Conservation (phyloP, 2,113 vertebrate genomes). For the Setophaga coronata region DNA sequence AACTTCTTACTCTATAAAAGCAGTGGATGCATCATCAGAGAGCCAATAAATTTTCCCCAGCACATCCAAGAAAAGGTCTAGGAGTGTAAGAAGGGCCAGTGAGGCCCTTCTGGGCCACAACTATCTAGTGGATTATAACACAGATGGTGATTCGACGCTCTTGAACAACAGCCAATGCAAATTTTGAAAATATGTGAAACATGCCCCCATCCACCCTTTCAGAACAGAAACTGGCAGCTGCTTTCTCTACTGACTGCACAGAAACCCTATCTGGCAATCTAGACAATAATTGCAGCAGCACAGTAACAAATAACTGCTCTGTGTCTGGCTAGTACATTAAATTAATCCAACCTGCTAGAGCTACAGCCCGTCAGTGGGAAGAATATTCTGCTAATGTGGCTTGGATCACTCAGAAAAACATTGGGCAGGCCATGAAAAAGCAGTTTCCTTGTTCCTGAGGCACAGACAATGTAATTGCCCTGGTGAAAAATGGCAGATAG, state of each 20-base stretch:
- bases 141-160: constrained; percentile 27
- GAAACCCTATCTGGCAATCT: constrained; percentile 53
- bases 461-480: constrained; percentile 58
- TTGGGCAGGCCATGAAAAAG: constrained; percentile 34
- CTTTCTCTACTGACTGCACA: constrained; percentile 27
- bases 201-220: constrained; percentile 42
- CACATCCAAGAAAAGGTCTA: neutral
- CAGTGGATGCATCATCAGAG: neutral
- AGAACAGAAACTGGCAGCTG: constrained; percentile 57
- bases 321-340: constrained; percentile 56
- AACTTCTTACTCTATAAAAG: neutral
- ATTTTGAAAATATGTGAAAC: constrained; percentile 58
- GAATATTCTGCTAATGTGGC: constrained; percentile 52
- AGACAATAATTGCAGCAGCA: constrained; percentile 50
- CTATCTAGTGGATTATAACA: constrained; percentile 37
- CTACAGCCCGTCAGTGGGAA: constrained; percentile 12
- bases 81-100: neutral
- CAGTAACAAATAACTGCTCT: constrained; percentile 50
- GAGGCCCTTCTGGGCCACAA: constrained; percentile 42
- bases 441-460: constrained; percentile 32
- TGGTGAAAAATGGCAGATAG: constrained; percentile 58
- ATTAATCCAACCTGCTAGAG: constrained; percentile 61
- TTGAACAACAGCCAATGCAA: constrained; percentile 54
- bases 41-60: neutral
- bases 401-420: constrained; percentile 27